Base-by-base conservation (phyloP, 2,888 invertebrate genomes). In the Allolobophora icterica region DNA sequence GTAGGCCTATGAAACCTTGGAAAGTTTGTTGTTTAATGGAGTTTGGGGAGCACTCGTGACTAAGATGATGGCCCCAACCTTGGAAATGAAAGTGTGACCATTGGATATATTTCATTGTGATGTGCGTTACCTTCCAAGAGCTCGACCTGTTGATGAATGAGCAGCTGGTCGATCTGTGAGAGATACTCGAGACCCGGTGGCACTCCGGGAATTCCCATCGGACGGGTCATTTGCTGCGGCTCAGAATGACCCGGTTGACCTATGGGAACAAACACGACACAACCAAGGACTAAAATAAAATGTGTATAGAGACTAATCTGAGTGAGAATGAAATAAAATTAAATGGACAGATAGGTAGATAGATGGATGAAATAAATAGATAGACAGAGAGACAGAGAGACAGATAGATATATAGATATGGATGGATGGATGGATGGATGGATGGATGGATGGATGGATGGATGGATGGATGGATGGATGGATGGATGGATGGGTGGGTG, bases 141-240 rank as follows among this genome's bases (percentile, higher is more conserved):
- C 92, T 95, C 95, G 35, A 95, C 93, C 93, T 95, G 94, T 93
- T 95, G 95, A 92, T 95, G 95, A 40, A 95, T 94, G 40, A 95
- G 93, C n/a, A 95, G 93, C 92, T 95, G 95, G 92, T 95, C 95
- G 24, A 95, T 92, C 91, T 93, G 93, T 0, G 94, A 93, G 38
- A 95, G 93, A 91, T 95, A 95, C 92, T 95, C 95, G 58, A 95
- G 93, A 19, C 95, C 95, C 15, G 94, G 94, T 1, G 95, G 95
- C 91, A 94, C 94, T 91, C 94, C 94, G n/a, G 94, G 93, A 17
- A 93, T 93, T 30, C 92, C 92, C 34, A 92, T 93, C 13, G 94
- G 93, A 33, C 93, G 92, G 13, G 92, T 89, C 93, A 93, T 93
- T 94, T 94, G 94, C 89, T 94, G 94, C 89, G n/a, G 11, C 89